These are phyloP conservation scores for Bombylius major DNA, from an alignment of 2,888 invertebrate genomes.

Conservation along the genomic window DNA sequence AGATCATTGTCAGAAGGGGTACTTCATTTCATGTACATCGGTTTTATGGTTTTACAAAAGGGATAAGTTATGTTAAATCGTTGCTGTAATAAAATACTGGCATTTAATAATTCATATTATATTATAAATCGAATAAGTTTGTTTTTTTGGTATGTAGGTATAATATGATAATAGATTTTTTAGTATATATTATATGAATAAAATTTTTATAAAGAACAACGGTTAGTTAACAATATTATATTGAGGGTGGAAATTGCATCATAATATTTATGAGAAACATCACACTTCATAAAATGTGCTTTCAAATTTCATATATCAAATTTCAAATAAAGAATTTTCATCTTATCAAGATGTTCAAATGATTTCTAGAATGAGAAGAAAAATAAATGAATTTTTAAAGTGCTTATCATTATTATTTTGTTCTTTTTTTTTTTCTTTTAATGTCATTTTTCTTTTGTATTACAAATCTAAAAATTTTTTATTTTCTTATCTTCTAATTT, in stretches of 20 bases:
- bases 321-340: background rate
- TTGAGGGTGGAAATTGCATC: constrained; percentile 15
- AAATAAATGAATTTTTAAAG: no score
- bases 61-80: constrained; percentile 7
- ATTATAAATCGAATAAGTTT: background rate
- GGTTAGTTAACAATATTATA: background rate
- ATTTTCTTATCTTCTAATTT: background rate
- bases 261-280: constrained; percentile 13
- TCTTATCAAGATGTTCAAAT: no score
- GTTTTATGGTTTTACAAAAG: constrained; percentile 14
- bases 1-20: constrained; percentile 11
- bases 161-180: background rate
- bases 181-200: no score
- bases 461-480: no score
- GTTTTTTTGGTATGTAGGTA: background rate
- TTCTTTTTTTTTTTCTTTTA: no score
- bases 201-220: background rate
- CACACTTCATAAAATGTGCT: constrained; percentile 5
- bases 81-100: background rate
- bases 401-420: no score
- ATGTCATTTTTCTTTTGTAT: no score
- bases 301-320: background rate
- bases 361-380: no score
- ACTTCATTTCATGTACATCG: constrained; percentile 10
- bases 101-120: background rate